These are phyloP conservation scores for Aradophagus sp. DNA, from an alignment of 1,140 invertebrate species.

Conservation along the genomic window DNA sequence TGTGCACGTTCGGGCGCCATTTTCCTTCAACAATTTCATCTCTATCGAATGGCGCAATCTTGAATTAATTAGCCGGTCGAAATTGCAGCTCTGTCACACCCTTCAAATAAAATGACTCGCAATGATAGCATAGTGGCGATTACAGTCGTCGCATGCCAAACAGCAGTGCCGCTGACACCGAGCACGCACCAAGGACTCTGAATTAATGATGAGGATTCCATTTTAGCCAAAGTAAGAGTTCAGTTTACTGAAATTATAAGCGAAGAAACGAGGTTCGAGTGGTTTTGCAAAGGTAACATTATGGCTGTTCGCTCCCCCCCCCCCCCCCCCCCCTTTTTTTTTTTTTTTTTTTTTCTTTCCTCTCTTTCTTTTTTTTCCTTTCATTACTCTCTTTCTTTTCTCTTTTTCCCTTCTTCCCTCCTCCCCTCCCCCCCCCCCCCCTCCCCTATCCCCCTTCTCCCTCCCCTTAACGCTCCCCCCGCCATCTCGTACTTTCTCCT, in stretches of 20 bases:
- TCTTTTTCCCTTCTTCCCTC: no score
- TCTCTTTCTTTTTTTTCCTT: no score
- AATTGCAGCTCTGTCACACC: slow-evolving; percentile 69
- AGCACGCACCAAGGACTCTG: slow-evolving; percentile 41
- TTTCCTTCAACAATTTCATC: neutral
- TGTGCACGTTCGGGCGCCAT: no score
- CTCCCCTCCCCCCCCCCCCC: no score
- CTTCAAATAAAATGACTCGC: slow-evolving; percentile 67
- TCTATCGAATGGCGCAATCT: slow-evolving; percentile 61
- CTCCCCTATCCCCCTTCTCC: no score
- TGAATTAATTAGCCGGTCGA: slow-evolving; percentile 63
- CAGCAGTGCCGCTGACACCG: slow-evolving; percentile 61
- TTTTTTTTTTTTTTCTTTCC: no score
- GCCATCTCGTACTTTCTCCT: no score
- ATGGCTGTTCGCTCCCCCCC: no score
- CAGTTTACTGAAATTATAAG: slow-evolving; percentile 36
- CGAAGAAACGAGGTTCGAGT: slow-evolving; percentile 8
- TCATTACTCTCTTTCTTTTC: no score
- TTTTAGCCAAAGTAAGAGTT: slow-evolving; percentile 27
- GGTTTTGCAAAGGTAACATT: no score
- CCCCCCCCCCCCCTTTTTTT: no score
- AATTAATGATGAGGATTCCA: slow-evolving; percentile 39
- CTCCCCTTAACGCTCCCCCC: no score
- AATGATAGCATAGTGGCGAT: slow-evolving; percentile 67
- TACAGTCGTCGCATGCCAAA: slow-evolving; percentile 69